Percentiles rank a stretch among this genome's conserved stretches.
Conservation (phyloP, 2,888 invertebrate genomes). For the Byasa hedistus region DNA sequence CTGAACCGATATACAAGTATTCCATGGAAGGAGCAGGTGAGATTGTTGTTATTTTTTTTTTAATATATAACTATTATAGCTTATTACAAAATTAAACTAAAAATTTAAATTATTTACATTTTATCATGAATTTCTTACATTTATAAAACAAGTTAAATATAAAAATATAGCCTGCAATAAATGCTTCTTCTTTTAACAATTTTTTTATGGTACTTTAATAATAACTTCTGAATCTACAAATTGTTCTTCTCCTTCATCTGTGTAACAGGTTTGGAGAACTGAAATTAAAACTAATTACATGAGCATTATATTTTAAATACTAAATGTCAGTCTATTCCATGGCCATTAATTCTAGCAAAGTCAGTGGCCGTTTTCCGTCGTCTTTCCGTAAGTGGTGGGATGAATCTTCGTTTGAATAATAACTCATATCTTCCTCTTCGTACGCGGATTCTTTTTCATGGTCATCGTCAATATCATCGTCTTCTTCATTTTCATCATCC, state of each 20-base stretch:
- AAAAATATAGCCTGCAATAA: constrained; percentile 42
- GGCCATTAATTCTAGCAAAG: constrained; percentile 68
- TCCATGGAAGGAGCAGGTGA: constrained; percentile 93
- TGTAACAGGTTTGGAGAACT: constrained; percentile 18
- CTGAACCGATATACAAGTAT: constrained; percentile 94
- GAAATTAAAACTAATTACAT: constrained; percentile 44
- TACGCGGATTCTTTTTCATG: constrained; percentile 18
- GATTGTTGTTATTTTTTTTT: constrained; percentile 51
- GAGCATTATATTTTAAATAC: constrained; percentile 38
- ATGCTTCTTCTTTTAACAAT: constrained; percentile 46
- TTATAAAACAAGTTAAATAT: constrained; percentile 29
- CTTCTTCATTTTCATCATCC: constrained; percentile 43
- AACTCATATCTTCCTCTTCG: constrained; percentile 23
- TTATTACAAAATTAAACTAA: constrained; percentile 61
- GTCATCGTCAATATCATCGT: constrained; percentile 42
- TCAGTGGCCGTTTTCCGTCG: constrained; percentile 50
- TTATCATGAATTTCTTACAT: constrained; percentile 36
- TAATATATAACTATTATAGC: constrained; percentile 55
- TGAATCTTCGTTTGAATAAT: constrained; percentile 12
- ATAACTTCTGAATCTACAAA: constrained; percentile 24
- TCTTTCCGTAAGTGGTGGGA: constrained; percentile 31
- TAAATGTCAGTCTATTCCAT: constrained; percentile 67
- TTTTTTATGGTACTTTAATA: constrained; percentile 42
- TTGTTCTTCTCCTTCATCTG: constrained; percentile 32
- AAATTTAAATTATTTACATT: constrained; percentile 68